Evolutionary conservation across 2,888 invertebrate genomes (phyloP).

Genomic region (Tortricodes alternella): DNA sequence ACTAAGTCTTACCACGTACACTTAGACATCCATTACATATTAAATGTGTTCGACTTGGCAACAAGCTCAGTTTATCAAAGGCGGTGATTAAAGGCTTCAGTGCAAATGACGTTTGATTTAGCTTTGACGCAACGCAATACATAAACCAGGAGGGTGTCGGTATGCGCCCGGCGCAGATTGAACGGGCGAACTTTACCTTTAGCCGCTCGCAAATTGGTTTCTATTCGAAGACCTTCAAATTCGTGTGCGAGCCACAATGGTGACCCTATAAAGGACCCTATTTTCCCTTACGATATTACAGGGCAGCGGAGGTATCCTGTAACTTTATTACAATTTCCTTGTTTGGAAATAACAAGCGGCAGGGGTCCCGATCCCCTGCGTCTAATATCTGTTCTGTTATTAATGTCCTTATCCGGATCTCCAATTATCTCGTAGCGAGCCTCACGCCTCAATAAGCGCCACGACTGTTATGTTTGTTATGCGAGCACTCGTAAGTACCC

Average conservation of each 20-base stretch:
- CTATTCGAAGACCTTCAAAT: slow-evolving; percentile 26
- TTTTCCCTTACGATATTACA: slow-evolving; percentile 64
- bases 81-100: slow-evolving; percentile 63
- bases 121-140: slow-evolving; percentile 52
- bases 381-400: slow-evolving; percentile 76
- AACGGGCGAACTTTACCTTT: slow-evolving; percentile 22
- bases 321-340: slow-evolving; percentile 70
- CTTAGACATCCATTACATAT: slow-evolving; percentile 31
- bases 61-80: slow-evolving; percentile 59
- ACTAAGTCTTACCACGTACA: slow-evolving; percentile 25
- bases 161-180: slow-evolving; percentile 14
- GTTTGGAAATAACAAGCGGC: slow-evolving; percentile 64
- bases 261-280: slow-evolving; percentile 48
- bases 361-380: slow-evolving; percentile 53
- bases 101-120: slow-evolving; percentile 68
- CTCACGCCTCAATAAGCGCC: slow-evolving; percentile 50
- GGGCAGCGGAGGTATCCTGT: slow-evolving; percentile 56
- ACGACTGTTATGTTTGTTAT: slow-evolving; percentile 45
- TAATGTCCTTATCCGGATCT: slow-evolving; percentile 71
- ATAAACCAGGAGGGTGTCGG: slow-evolving; percentile 23
- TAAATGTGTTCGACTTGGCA: slow-evolving; percentile 39
- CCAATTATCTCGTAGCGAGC: slow-evolving; percentile 63
- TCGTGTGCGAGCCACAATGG: slow-evolving; percentile 44
- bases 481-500: slow-evolving; percentile 26
- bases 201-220: slow-evolving; percentile 22